Evolutionary conservation across 1,140 invertebrate genomes (phyloP).

Genomic region (Zaprionus capensis): DNA sequence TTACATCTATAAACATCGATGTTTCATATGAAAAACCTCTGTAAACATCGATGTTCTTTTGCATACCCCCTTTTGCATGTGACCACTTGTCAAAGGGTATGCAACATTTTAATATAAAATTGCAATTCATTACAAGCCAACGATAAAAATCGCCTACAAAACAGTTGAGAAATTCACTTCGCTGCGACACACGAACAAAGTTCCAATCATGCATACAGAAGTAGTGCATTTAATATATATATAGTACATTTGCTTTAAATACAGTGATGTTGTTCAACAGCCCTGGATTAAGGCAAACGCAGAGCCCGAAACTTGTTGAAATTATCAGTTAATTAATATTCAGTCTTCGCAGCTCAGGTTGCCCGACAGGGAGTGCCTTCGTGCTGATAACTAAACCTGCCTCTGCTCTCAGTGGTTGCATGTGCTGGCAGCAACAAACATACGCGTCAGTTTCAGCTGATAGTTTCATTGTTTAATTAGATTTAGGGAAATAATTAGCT

Average conservation of each 20-base stretch:
- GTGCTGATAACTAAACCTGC: not conserved
- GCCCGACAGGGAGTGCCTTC: not conserved
- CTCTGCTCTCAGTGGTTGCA: no score
- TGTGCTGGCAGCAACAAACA: not conserved
- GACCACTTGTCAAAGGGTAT: no score
- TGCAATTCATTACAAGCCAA: constrained; percentile 29
- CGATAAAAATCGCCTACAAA: constrained; percentile 22
- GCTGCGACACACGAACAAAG: not conserved
- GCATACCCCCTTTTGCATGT: no score
- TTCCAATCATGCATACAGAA: constrained; percentile 20
- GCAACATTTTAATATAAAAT: constrained; percentile 21
- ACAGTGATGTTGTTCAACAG: constrained; percentile 42
- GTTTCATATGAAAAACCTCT: no score
- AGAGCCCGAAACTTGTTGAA: not conserved
- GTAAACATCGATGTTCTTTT: no score
- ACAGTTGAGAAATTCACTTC: constrained; percentile 17
- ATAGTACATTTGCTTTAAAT: constrained; percentile 2
- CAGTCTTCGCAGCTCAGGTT: not conserved
- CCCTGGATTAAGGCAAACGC: constrained; percentile 35
- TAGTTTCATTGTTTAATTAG: not conserved
- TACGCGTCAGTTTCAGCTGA: not conserved
- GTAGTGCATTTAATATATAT: not conserved
- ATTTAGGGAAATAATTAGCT: not conserved
- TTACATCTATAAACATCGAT: no score
- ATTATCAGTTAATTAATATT: constrained; percentile 40